phyloP scores from a whole-genome alignment of 2,113 vertebrate species.

The Bos taurus region DNA sequence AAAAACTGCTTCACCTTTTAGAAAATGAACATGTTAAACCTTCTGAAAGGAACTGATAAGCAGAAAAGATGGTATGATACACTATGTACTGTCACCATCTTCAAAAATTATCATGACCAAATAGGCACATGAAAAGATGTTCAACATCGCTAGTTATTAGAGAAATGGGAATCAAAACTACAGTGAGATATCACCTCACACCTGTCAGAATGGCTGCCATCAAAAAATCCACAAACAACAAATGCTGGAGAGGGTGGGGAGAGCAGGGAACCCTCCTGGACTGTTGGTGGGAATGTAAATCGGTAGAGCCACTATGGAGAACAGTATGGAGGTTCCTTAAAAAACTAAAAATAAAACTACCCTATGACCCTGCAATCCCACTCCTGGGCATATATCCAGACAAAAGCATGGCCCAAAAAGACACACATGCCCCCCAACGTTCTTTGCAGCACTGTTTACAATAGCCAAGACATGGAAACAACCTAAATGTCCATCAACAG shows the following conservation, averaged over 20 bases:
- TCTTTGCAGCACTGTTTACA: neutral
- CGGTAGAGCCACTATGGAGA: neutral
- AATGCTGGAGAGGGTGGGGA: neutral
- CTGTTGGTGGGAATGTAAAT: neutral
- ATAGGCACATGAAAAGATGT: neutral
- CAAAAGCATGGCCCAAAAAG: neutral
- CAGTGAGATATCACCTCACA: neutral
- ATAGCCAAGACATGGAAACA: neutral
- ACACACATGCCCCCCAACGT: neutral
- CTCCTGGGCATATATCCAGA: neutral
- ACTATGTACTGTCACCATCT: neutral
- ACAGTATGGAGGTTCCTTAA: neutral
- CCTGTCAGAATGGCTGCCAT: neutral
- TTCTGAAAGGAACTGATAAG: neutral
- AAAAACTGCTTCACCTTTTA: neutral
- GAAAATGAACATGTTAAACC: neutral
- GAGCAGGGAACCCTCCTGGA: neutral
- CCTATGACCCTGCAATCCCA: neutral
- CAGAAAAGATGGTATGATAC: neutral
- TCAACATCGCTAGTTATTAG: neutral
- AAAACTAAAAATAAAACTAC: neutral
- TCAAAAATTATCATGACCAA: neutral
- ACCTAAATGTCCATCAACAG: neutral
- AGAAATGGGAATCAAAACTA: neutral
- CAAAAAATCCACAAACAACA: neutral